Evolutionary conservation across 2,113 vertebrate genomes (phyloP).

Genomic region (Tympanuchus pallidicinctus): DNA sequence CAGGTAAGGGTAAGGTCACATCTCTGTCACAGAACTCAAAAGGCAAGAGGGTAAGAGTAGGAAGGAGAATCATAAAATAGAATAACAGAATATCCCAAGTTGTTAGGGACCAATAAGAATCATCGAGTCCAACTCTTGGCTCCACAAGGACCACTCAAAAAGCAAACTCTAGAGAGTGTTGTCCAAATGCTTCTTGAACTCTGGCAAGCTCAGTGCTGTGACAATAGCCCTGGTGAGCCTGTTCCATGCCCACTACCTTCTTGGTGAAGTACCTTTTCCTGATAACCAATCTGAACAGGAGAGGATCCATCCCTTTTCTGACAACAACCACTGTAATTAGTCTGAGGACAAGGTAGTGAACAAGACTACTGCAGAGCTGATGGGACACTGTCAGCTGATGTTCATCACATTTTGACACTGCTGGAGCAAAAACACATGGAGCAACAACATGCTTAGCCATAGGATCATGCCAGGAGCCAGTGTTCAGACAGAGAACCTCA

Average conservation of each 20-base stretch:
- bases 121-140: too few relatives aligned
- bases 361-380: background rate
- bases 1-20: background rate
- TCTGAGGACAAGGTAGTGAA: background rate
- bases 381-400: accelerated
- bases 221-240: too few relatives aligned
- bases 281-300: too few relatives aligned
- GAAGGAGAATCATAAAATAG: background rate
- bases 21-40: background rate
- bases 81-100: too few relatives aligned
- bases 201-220: too few relatives aligned
- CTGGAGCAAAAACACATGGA: background rate
- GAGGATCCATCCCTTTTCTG: background rate
- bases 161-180: too few relatives aligned
- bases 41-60: background rate
- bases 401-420: background rate
- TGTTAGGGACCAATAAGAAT: too few relatives aligned
- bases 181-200: too few relatives aligned
- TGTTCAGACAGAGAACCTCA: background rate
- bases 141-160: too few relatives aligned
- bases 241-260: too few relatives aligned
- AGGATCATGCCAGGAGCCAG: background rate
- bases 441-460: background rate
- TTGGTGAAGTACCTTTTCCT: too few relatives aligned
- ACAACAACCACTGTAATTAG: background rate